Conservation (phyloP, 2,888 invertebrate species). For the Hyles lineata region DNA sequence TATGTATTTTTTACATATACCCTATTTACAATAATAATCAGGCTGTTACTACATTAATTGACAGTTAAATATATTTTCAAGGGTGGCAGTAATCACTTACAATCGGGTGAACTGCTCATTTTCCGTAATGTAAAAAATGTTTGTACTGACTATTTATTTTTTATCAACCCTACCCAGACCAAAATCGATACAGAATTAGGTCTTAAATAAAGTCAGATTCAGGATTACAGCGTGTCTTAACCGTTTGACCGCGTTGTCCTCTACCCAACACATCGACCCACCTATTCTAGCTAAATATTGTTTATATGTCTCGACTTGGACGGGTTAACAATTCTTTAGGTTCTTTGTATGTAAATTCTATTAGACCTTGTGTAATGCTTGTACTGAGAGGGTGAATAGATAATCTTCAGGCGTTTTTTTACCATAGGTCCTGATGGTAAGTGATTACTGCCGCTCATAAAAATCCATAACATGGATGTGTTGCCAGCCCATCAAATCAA, state of each 20-base stretch:
- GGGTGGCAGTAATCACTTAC: no score
- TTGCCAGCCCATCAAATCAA: no score
- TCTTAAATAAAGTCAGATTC: background rate
- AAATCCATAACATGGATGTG: no score
- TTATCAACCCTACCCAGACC: no score
- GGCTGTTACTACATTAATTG: no score
- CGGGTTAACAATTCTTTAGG: constrained; percentile 12
- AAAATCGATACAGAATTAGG: background rate
- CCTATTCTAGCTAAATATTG: constrained; percentile 20
- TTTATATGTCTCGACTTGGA: constrained; percentile 11
- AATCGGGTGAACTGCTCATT: no score
- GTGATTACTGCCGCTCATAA: no score
- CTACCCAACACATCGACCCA: constrained; percentile 13
- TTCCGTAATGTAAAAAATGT: no score
- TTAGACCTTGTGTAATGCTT: background rate
- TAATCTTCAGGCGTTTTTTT: background rate
- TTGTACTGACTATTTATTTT: background rate
- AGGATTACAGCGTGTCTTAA: background rate
- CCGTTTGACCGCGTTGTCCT: constrained; percentile 3
- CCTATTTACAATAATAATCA: no score
- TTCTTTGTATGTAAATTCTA: background rate
- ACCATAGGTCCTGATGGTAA: no score
- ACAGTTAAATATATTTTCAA: no score
- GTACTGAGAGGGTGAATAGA: background rate
- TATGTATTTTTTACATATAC: no score